Percentiles rank a stretch among this genome's conserved stretches.
Conservation (phyloP, 2,888 invertebrate species). For the Salticus scenicus region DNA sequence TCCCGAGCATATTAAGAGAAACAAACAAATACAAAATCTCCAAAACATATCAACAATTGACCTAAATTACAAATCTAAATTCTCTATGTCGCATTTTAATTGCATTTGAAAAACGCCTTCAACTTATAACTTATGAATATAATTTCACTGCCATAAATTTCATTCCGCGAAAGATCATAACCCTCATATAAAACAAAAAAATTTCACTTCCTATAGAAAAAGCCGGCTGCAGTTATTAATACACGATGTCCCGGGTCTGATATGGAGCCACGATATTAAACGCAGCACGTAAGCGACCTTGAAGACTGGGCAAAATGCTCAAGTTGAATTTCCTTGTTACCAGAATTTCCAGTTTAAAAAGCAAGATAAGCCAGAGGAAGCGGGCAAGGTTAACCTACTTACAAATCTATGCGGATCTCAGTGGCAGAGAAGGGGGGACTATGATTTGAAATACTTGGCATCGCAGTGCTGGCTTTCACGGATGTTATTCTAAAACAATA, state of each 20-base stretch:
- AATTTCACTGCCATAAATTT: slow-evolving; percentile 2
- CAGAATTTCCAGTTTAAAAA: slow-evolving; percentile 19
- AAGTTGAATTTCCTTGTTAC: not conserved
- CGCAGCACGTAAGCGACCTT: slow-evolving; percentile 15
- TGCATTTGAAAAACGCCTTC: too few relatives aligned
- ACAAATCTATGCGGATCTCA: not conserved
- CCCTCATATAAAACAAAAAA: not conserved
- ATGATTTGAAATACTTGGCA: not conserved
- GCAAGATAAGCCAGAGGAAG: not conserved
- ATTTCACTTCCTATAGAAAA: not conserved
- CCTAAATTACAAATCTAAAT: too few relatives aligned
- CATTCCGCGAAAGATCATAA: not conserved
- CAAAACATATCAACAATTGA: too few relatives aligned
- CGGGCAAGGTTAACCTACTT: slow-evolving; percentile 17
- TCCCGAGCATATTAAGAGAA: too few relatives aligned
- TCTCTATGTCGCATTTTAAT: too few relatives aligned
- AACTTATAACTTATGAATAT: not conserved
- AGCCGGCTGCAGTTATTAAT: not conserved
- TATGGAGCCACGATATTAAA: slow-evolving; percentile 2
- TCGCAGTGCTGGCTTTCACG: too few relatives aligned
- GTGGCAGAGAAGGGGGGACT: not conserved
- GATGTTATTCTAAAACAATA: too few relatives aligned
- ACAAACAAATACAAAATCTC: too few relatives aligned
- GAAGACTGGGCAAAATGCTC: not conserved
- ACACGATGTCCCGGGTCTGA: not conserved